These are phyloP conservation scores for Zeuzera pyrina DNA, from an alignment of 2,888 invertebrate genomes.

Conservation along the genomic window DNA sequence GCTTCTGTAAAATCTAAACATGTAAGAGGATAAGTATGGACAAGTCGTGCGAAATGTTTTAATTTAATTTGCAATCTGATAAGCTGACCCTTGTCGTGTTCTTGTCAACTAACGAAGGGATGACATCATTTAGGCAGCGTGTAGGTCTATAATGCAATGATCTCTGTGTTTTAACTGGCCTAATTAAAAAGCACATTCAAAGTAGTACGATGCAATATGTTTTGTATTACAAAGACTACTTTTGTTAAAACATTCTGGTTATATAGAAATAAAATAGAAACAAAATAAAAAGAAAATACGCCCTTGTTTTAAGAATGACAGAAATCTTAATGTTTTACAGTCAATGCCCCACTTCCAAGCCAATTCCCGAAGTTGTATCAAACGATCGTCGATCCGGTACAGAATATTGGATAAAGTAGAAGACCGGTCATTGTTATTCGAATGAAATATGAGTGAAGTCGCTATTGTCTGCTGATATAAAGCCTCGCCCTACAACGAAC, in stretches of 20 bases:
- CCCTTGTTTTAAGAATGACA: too few relatives aligned
- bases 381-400: conserved; percentile 29
- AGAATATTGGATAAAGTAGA: conserved; percentile 47
- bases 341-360: too few relatives aligned
- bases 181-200: too few relatives aligned
- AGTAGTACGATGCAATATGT: too few relatives aligned
- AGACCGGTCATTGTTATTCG: conserved; percentile 49
- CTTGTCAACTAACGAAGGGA: conserved; percentile 45
- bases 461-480: conserved; percentile 51
- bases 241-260: too few relatives aligned
- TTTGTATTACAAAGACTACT: too few relatives aligned
- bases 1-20: conserved; percentile 54
- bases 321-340: too few relatives aligned
- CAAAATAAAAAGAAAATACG: background rate
- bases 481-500: conserved; percentile 30
- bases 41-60: conserved; percentile 44
- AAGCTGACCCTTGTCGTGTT: conserved; percentile 33
- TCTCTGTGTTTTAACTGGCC: conserved; percentile 42
- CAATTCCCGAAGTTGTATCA: conserved; percentile 1
- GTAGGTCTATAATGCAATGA: conserved; percentile 26
- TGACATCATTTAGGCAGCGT: conserved; percentile 26
- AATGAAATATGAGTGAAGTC: conserved; percentile 56
- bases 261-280: too few relatives aligned
- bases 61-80: conserved; percentile 58
- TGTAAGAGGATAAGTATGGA: conserved; percentile 51